Evolutionary conservation across 1,140 invertebrate genomes (phyloP), one percentile per base, ranked within the genome.

Genomic region (Medauroidea extradentata): DNA sequence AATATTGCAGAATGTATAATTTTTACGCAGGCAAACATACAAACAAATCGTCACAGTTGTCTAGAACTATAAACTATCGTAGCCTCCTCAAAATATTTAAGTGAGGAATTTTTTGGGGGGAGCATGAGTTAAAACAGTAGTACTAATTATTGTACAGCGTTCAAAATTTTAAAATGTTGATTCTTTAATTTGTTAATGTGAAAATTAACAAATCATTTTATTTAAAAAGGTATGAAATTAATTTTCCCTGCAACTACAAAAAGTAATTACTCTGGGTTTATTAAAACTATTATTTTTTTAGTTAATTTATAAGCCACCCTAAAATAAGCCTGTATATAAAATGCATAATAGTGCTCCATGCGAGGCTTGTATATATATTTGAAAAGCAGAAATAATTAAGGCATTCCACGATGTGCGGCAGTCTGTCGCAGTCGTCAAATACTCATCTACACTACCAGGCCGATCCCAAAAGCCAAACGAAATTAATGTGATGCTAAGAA

Each of bases 51-150:
- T 42, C 50, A 61, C 59, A 57, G 53, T 54, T 50, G 41, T 57
- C 53, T 61, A 61, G 38, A 41, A 57, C 59, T 57, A 61, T 25
- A 42, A 51, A 27, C 14, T 50, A 27, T 61, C 59, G 54, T 57
- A 57, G 59, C 59, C 59, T 61, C 59, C 59, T 61, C 59, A 61
- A 57, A 14, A 23, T 60, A 46, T 48, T 44, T 48, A 57, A n/a
- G n/a, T 19, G 14, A 56, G 44, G 19, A 50, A 46, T 46, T 46
- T 46, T 46, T 46, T 46, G 44, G 44, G 44, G n/a, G 9, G 18
- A 7, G 3, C 16, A 29, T 34, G 29, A 34, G 29, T 34, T 34
- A 34, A 34, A 34, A 34, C 11, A 34, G 29, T 34, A 11, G 11
- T 4, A 7, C 11, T 11, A 34, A 11, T 7, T 34, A 7, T 34